A percentile compares a stretch with the other conserved stretches of the same genome.
Conservation (phyloP, 2,113 vertebrate genomes). For the Forbesichthys papilliferus region DNA sequence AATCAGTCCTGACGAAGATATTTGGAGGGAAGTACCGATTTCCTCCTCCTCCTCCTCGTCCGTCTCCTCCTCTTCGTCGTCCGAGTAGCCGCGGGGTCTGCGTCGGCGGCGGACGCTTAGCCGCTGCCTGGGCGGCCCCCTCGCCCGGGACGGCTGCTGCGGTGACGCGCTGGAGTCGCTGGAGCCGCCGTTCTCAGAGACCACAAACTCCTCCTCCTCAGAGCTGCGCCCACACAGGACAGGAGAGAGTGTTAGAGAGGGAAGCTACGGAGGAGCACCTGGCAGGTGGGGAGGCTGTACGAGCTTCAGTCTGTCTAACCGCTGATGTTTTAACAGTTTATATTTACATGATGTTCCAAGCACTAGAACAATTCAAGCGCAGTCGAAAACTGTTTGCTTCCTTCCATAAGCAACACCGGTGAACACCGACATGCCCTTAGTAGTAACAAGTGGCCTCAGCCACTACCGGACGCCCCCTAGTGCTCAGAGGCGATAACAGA, state of each 20-base stretch:
- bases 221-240: constrained; percentile 71
- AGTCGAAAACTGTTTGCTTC: no score
- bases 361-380: no score
- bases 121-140: constrained; percentile 15
- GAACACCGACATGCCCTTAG: no score
- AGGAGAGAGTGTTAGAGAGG: neutral
- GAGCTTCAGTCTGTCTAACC: no score
- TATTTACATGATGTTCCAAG: no score
- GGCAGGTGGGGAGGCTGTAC: no score
- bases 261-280: no score
- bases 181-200: constrained; percentile 83
- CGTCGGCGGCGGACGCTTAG: constrained; percentile 79
- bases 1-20: neutral
- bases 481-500: no score
- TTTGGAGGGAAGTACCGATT: constrained; percentile 8
- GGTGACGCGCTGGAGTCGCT: constrained; percentile 76
- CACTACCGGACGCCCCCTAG: no score
- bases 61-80: constrained; percentile 88
- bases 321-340: no score
- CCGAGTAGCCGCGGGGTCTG: constrained; percentile 86
- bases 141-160: constrained; percentile 43
- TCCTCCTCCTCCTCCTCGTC: constrained; percentile 77
- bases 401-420: no score
- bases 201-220: constrained; percentile 87
- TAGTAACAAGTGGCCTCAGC: no score